Evolutionary conservation across 2,888 invertebrate genomes (phyloP).

Genomic region (Caradrina clavipalpis): DNA sequence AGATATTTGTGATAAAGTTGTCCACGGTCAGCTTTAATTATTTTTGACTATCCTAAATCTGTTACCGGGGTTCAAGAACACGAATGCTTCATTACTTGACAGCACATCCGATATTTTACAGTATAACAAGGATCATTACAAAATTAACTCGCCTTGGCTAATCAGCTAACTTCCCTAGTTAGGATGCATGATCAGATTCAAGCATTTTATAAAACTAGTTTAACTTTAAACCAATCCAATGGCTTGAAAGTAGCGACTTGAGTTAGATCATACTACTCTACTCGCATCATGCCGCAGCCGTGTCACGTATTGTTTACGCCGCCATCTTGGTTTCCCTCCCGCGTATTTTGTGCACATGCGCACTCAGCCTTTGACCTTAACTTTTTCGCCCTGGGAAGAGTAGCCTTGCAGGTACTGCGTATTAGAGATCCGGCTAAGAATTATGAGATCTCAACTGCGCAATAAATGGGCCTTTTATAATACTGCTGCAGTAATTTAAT

Average conservation of each 20-base stretch:
- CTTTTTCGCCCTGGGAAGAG: constrained; percentile 44
- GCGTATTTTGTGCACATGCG: constrained; percentile 79
- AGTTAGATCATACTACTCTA: not conserved
- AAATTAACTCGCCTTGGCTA: not conserved
- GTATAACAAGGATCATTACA: not conserved
- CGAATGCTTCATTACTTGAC: not conserved
- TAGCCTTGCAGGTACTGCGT: constrained; percentile 48
- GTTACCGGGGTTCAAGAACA: not conserved
- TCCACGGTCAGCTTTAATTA: not conserved
- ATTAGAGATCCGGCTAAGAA: constrained; percentile 35
- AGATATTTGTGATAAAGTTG: not conserved
- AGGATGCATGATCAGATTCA: not conserved
- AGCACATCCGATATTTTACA: too few relatives aligned
- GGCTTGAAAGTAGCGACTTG: too few relatives aligned
- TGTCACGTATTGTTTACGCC: constrained; percentile 68
- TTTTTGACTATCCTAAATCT: not conserved
- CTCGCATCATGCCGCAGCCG: constrained; percentile 7
- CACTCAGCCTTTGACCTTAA: constrained; percentile 61
- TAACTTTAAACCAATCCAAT: too few relatives aligned
- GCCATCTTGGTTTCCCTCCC: constrained; percentile 66
- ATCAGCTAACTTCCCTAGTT: not conserved
- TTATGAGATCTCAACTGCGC: constrained; percentile 54
- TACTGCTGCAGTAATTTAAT: constrained; percentile 54
- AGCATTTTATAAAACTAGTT: too few relatives aligned
- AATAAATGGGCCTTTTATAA: constrained; percentile 59